Evolutionary conservation across 2,888 invertebrate genomes (phyloP).

Genomic region (Scaptodrosophila latifasciaeformis): DNA sequence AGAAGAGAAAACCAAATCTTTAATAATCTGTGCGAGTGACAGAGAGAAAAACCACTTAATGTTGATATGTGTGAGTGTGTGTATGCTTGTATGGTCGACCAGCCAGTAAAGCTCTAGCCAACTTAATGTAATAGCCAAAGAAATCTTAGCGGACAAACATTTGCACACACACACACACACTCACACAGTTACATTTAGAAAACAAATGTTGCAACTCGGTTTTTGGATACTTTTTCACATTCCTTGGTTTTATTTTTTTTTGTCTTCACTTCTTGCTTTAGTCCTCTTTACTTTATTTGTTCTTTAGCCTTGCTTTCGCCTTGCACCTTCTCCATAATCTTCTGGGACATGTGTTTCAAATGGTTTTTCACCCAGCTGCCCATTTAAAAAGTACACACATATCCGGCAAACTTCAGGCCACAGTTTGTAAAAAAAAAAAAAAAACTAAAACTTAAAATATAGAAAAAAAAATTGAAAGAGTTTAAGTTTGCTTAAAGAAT

Average conservation of each 20-base stretch:
- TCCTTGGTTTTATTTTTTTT: constrained; percentile 8
- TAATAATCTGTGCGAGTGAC: no score
- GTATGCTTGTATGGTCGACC: background rate
- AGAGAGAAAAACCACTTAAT: constrained; percentile 46
- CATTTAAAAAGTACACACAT: constrained; percentile 63
- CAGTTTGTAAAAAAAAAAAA: no score
- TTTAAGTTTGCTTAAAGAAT: no score
- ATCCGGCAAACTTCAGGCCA: constrained; percentile 36
- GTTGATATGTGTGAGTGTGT: constrained; percentile 44
- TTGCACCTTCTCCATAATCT: background rate
- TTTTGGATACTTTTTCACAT: no score
- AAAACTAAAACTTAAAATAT: no score
- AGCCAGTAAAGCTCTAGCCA: constrained; percentile 40
- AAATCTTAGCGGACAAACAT: constrained; percentile 51
- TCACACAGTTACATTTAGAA: no score
- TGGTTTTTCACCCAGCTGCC: constrained; percentile 45
- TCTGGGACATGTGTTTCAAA: constrained; percentile 66
- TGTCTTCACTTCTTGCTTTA: background rate
- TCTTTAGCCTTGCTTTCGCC: background rate
- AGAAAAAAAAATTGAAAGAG: no score
- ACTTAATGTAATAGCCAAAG: constrained; percentile 59
- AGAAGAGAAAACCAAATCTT: constrained; percentile 8
- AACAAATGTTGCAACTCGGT: no score
- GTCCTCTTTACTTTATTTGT: background rate
- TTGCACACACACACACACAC: no score